Evolutionary conservation across 1,140 invertebrate genomes (phyloP), one percentile per base, ranked within the genome.

Genomic region (Palaemon carinicauda): DNA sequence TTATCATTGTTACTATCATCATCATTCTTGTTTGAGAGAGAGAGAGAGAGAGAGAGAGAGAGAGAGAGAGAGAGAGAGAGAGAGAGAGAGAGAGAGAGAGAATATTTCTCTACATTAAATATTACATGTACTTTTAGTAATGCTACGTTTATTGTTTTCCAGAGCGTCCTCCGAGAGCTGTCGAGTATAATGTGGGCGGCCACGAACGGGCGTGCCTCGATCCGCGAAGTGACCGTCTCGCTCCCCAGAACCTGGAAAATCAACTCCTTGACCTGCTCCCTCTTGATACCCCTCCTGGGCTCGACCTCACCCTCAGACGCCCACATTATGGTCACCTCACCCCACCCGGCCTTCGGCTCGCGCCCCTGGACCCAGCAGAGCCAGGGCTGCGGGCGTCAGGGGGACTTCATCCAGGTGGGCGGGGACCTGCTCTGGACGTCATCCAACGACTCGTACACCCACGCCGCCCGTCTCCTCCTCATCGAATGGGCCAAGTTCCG

Each of bases 201-300:
- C 24, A 91, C 93, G 78, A 92, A 93, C 88, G 92, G 93, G 21
- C 90, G 92, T 10, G 93, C 93, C 7, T 93, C 91, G 85, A 91
- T 93, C 86, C 91, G 92, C 60, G 91, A 91, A 15, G 91, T 93
- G 80, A 92, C 91, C 75, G 92, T 94, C 80, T 90, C 93, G 75
- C 91, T 94, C 80, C 93, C 93, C 5, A 88, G 90, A 31, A 91
- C 91, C 50, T 94, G 94, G 94, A 91, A 92, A 41, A 80, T 77
- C 21, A 77, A 77, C 77, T 71, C 84, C n/a, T 33, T 80, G 53
- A 77, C 84, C 10, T 87, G 84, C 60, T 87, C 84, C 24, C 54
- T 87, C 10, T 31, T 80, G 1, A 65, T 60, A 65, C 84, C 84
- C 9, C 21, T 87, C 21, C 60, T 50, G 17, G 79, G 24, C 5